Conservation (phyloP, 2,797 vertebrate genomes). For the Champsocephalus esox region DNA sequence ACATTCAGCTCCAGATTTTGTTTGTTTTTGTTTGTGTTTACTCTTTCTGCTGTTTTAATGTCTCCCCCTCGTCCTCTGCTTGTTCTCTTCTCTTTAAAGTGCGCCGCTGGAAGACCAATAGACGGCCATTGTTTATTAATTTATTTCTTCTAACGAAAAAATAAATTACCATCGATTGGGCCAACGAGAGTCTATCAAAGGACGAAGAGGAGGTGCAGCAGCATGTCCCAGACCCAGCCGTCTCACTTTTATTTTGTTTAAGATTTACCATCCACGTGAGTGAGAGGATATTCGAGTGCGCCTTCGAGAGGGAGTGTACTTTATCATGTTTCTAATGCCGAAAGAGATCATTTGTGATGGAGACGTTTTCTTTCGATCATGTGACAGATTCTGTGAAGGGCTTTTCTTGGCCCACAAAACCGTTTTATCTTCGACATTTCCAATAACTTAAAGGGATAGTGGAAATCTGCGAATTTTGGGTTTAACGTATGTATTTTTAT, state of each 20-base stretch:
- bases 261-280: conserved; percentile 31
- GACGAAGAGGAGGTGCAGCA: conserved; percentile 43
- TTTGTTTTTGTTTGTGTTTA: neutral
- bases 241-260: neutral
- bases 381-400: conserved; percentile 7
- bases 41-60: neutral
- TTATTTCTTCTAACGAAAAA: conserved; percentile 63
- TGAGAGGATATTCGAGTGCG: conserved; percentile 50
- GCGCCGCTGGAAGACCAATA: conserved; percentile 70
- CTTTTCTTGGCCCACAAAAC: conserved; percentile 26
- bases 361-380: conserved; percentile 17
- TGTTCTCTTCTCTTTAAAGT: conserved; percentile 81
- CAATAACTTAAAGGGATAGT: conserved; percentile 21
- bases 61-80: conserved; percentile 1
- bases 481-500: no score
- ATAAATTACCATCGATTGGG: conserved; percentile 51
- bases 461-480: no score
- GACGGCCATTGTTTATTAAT: conserved; percentile 66
- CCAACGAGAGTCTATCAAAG: conserved; percentile 34
- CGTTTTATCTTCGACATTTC: conserved; percentile 59
- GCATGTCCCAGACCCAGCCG: neutral
- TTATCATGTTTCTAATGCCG: conserved; percentile 46
- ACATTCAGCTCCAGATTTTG: no score
- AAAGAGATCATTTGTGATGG: conserved; percentile 49
- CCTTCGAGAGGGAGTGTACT: conserved; percentile 29